Conservation (phyloP, 2,113 vertebrate genomes). For the Plectropomus leopardus region DNA sequence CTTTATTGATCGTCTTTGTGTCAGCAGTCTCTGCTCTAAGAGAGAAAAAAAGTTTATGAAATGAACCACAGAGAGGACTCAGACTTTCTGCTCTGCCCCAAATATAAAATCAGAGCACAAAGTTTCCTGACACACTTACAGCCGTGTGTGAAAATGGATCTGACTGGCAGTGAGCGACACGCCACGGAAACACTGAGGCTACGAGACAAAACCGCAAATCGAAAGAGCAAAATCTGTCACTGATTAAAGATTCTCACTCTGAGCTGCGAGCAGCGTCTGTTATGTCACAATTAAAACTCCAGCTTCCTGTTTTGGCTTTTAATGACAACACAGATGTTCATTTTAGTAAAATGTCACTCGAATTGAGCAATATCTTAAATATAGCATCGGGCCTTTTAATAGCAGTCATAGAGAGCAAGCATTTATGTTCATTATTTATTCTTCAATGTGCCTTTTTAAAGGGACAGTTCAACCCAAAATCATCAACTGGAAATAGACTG, state of each 20-base stretch:
- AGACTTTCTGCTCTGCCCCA: conserved; percentile 50
- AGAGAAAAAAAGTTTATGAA: conserved; percentile 27
- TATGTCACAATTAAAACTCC: background rate
- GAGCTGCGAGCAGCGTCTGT: background rate
- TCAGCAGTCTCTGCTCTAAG: conserved; percentile 3
- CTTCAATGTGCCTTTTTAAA: background rate
- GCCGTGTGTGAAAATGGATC: conserved; percentile 41
- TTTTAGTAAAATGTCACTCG: background rate
- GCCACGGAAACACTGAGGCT: conserved; percentile 54
- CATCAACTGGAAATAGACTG: too few species aligned
- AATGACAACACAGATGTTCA: background rate
- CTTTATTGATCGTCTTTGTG: conserved; percentile 17
- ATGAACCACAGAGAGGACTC: conserved; percentile 37
- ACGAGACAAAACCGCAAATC: conserved; percentile 30
- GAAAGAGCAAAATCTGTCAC: conserved; percentile 9
- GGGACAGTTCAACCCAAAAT: too few species aligned
- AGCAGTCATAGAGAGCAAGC: background rate
- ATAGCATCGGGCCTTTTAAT: background rate
- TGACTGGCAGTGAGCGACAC: conserved; percentile 15
- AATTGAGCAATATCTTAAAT: background rate
- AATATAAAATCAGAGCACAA: conserved; percentile 52
- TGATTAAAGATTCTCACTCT: conserved; percentile 3
- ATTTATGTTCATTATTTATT: background rate
- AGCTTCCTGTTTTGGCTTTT: conserved; percentile 4
- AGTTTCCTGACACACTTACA: conserved; percentile 70